Conservation (phyloP, 2,888 invertebrate species). For the Platycheirus albimanus region DNA sequence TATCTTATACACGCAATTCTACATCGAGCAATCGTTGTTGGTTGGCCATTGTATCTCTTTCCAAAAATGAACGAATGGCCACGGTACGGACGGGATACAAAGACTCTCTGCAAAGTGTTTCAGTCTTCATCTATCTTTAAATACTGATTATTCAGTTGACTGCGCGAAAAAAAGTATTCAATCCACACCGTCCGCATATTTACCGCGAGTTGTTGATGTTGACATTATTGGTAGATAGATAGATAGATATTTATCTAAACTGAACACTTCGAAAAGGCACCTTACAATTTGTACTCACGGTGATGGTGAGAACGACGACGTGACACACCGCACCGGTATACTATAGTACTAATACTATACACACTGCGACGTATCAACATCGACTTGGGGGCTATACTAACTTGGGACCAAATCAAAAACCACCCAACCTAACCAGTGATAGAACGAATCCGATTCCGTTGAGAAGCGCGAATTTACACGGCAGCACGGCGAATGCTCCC, state of each 20-base stretch:
- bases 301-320: background rate
- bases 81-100: slow-evolving; percentile 34
- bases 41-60: slow-evolving; percentile 40
- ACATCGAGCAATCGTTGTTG: slow-evolving; percentile 8
- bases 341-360: slow-evolving; percentile 22
- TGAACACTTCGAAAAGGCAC: slow-evolving; percentile 39
- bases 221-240: slow-evolving; percentile 14
- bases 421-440: slow-evolving; percentile 72
- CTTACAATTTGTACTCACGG: slow-evolving; percentile 49
- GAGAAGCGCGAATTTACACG: slow-evolving; percentile 66
- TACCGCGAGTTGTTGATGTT: slow-evolving; percentile 40
- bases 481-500: slow-evolving; percentile 50
- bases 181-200: slow-evolving; percentile 36
- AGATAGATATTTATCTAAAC: slow-evolving; percentile 33
- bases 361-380: slow-evolving; percentile 43
- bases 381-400: slow-evolving; percentile 48
- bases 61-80: slow-evolving; percentile 61
- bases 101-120: slow-evolving; percentile 50
- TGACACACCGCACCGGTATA: slow-evolving; percentile 19
- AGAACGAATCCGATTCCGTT: slow-evolving; percentile 75
- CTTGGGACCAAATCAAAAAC: slow-evolving; percentile 55
- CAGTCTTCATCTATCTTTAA: slow-evolving; percentile 69
- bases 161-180: slow-evolving; percentile 57
- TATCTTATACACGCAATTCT: slow-evolving; percentile 8
- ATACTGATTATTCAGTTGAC: slow-evolving; percentile 73